phyloP scores from a whole-genome alignment of 2,797 vertebrate genomes.

The Liparis tanakae region DNA sequence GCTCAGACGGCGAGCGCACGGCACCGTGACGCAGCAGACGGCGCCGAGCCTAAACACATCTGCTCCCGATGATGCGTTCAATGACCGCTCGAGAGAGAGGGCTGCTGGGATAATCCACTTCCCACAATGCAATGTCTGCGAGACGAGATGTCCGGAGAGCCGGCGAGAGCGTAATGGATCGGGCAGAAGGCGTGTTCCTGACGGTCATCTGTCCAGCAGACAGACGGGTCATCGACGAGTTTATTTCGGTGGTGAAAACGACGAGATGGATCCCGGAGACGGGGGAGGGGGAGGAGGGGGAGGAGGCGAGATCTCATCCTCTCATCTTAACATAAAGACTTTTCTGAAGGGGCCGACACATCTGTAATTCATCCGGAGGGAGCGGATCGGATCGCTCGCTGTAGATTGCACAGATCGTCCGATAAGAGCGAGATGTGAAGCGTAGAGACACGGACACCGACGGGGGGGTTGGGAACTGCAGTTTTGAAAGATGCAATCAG shows the following conservation, averaged over 20 bases:
- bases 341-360: constrained; percentile 37
- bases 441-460: too few species aligned
- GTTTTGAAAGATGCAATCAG: too few species aligned
- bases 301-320: constrained; percentile 45
- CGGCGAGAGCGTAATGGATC: constrained; percentile 30
- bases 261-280: constrained; percentile 40
- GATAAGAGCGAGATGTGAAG: not conserved
- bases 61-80: constrained; percentile 32
- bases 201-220: constrained; percentile 40
- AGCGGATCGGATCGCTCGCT: constrained; percentile 14
- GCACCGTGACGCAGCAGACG: constrained; percentile 1
- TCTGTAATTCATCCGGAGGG: constrained; percentile 17
- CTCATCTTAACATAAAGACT: constrained; percentile 42
- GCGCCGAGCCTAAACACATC: constrained; percentile 37
- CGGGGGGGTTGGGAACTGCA: too few species aligned
- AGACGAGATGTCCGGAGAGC: constrained; percentile 6
- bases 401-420: constrained; percentile 7
- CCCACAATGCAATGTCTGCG: not conserved
- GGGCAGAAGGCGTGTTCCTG: constrained; percentile 20
- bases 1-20: not conserved
- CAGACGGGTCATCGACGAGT: constrained; percentile 42
- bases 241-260: constrained; percentile 54
- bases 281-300: constrained; percentile 11
- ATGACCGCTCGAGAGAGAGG: constrained; percentile 29
- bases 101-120: constrained; percentile 18